These are phyloP conservation scores for Hydrochoerus hydrochaeris DNA, from an alignment of 2,113 vertebrate species.

Conservation along the genomic window DNA sequence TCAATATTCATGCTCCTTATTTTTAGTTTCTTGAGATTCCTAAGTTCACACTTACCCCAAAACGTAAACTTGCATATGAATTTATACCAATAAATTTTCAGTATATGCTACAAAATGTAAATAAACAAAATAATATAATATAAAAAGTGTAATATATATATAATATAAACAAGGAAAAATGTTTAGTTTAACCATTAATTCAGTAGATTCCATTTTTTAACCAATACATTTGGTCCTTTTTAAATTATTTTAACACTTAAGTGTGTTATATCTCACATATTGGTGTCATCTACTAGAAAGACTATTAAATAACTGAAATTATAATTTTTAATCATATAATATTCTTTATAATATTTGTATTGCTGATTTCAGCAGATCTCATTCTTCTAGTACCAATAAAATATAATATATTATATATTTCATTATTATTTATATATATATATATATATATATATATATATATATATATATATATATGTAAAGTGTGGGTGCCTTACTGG, in stretches of 20 bases:
- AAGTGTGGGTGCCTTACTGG: background rate
- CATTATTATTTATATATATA: too few relatives aligned
- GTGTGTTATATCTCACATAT: background rate
- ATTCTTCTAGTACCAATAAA: background rate
- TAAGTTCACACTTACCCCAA: rapidly evolving
- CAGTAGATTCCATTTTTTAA: background rate
- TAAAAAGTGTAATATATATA: background rate
- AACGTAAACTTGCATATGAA: background rate
- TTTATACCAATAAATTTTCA: background rate
- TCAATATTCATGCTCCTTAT: background rate
- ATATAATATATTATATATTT: too few relatives aligned
- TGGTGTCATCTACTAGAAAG: background rate
- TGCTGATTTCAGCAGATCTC: background rate
- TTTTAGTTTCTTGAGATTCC: background rate
- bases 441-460: background rate
- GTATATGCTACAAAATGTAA: background rate
- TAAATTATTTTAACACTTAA: background rate
- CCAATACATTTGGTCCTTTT: background rate
- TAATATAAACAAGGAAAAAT: background rate
- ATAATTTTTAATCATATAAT: background rate
- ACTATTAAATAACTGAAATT: background rate
- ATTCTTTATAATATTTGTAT: background rate
- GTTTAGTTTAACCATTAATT: background rate
- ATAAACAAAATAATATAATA: background rate
- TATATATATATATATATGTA: background rate